Base-by-base conservation (phyloP, 1,140 invertebrate genomes). In the Anastrepha obliqua region DNA sequence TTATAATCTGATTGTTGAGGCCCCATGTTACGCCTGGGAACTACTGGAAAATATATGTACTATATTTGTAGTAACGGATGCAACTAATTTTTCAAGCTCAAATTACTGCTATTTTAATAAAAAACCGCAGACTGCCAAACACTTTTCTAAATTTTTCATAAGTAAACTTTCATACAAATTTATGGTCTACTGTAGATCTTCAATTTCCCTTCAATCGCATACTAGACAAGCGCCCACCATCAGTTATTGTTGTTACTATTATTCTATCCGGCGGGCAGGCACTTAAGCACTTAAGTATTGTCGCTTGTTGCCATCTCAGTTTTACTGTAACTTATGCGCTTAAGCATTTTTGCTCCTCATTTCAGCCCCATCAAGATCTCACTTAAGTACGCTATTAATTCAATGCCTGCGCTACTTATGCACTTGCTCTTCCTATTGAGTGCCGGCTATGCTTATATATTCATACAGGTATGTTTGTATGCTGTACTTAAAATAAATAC, bases 311-410 rank as follows among this genome's bases (percentile, higher is more conserved):
- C 39, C 42, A 44, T 47, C 42, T 74, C 15, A 13, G 67, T 8
- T 74, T 74, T 74, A 8, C 42, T 44, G 42, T 1, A 42, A 42
- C 42, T 74, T 74, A 74, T 74, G 42, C 15, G 42, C 67, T 74
- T 74, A 44, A 39, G 42, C 17, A n/a, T 17, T 74, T 74, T 47
- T 13, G 42, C 17, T 1, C n/a, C 15, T n/a, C 51, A 55, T 81
- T 29, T 81, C 74, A 81, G 15, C 74, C 17, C 47, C 42, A n/a
- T 74, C 11, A 74, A 47, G 70, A 74, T 47, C 47, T 74, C 44
- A 74, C 44, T 81, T 81, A 55, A 74, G 67, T 15, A 47, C 17
- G 2, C 8, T 29, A 81, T 81, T 81, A 81, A 55, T 81, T 81
- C 74, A 55, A n/a, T n/a, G 47, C 47, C 51, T 20, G 44, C n/a